These are phyloP conservation scores for Cheilosia scutellata DNA, from an alignment of 2,888 invertebrate species.

Conservation along the genomic window DNA sequence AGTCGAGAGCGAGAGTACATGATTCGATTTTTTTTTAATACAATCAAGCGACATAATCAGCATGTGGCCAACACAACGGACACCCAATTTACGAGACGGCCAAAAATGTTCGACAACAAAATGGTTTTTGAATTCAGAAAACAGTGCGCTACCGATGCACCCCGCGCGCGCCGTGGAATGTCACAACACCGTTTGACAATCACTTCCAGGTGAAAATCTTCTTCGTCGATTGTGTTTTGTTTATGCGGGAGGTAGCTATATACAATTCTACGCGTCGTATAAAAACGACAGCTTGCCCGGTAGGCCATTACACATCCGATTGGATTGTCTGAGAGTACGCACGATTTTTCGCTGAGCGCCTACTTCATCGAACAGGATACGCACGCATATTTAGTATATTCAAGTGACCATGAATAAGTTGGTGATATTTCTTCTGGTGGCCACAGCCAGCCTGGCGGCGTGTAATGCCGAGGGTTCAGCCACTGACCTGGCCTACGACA, in stretches of 20 bases:
- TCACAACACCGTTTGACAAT: slow-evolving; percentile 62
- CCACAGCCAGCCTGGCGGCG: slow-evolving; percentile 76
- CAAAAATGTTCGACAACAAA: slow-evolving; percentile 68
- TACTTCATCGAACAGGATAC: slow-evolving; percentile 57
- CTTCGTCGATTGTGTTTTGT: slow-evolving; percentile 22
- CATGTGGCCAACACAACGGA: slow-evolving; percentile 45
- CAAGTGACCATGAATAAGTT: slow-evolving; percentile 79
- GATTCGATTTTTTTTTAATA: slow-evolving; percentile 28
- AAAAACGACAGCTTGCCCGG: slow-evolving; percentile 82
- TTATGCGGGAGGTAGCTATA: slow-evolving; percentile 79
- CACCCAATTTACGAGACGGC: slow-evolving; percentile 69
- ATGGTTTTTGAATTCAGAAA: slow-evolving; percentile 60
- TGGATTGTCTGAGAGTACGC: slow-evolving; percentile 81
- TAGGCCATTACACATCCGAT: slow-evolving; percentile 82
- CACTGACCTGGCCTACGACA: slow-evolving; percentile 87
- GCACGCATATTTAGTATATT: slow-evolving; percentile 23
- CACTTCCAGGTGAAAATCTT: slow-evolving; percentile 74
- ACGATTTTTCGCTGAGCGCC: slow-evolving; percentile 74
- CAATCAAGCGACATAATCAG: slow-evolving; percentile 37
- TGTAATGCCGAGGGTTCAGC: slow-evolving; percentile 84
- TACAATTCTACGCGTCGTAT: slow-evolving; percentile 82
- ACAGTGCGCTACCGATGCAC: slow-evolving; percentile 21
- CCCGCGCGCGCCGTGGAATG: slow-evolving; percentile 71
- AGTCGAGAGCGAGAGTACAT: slow-evolving; percentile 58
- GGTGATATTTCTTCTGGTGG: slow-evolving; percentile 78